Evolutionary conservation across 2,113 vertebrate genomes (phyloP), one percentile per base, ranked within the genome.

Genomic region (Phyllopteryx taeniolatus): DNA sequence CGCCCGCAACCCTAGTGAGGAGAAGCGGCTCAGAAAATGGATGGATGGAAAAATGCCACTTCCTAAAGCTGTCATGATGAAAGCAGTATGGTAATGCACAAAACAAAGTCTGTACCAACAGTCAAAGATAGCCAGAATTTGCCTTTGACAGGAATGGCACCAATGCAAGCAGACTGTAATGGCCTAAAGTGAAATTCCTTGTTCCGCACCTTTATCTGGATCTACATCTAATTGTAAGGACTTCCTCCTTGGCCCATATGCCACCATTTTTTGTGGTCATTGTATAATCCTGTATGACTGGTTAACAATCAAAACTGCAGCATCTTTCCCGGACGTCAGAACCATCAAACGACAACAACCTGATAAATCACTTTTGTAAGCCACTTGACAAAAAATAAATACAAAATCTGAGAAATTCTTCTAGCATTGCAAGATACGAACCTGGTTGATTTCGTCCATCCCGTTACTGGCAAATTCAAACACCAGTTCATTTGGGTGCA

Each of bases 381-480:
- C 11, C 56, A 31, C 27, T 27, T 59, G 10, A 27, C 56, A 31
- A 59, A 59, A 3, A 39, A 39, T 6, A 39, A 39, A 39, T 5
- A 59, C 31, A 3, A 4, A 59, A 59, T 27, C 27, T 27, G 27
- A 27, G 10, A 59, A 59, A 31, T 31, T 11, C 0, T 27, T 22
- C 54, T 11, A 57, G 5, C 1, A 14, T 31, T 33, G 22, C 2
- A 22, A 65, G 59, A 78, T 59, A 27, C 67, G 6, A 90, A 94
- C 93, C 92, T 94, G 93, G 71, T 89, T 90, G 75, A 93, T 93
- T 85, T 94, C 93, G 54, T 96, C 95, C 93, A 95, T 95, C 75
- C 94, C 94, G 83, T 94, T 95, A 90, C 93, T 95, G 86, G 94
- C 93, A 70, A 95, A 95, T 73, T 96, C 95, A 80, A 96, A 95